Evolutionary conservation across 2,797 vertebrate genomes (phyloP).

Genomic region (Microctenopoma lineatum): DNA sequence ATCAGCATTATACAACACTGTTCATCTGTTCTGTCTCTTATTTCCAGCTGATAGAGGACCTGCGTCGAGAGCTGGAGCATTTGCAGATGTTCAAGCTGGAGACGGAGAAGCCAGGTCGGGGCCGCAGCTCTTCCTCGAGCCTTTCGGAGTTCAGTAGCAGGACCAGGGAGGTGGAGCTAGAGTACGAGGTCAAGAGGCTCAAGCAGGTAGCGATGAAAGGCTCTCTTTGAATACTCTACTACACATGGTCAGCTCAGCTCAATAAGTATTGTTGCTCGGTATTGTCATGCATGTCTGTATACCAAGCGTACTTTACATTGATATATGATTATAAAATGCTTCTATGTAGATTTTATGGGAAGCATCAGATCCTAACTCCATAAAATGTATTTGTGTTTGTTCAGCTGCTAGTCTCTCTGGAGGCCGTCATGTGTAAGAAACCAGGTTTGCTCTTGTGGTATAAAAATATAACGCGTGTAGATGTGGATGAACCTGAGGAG

Average conservation of each 20-base stretch:
- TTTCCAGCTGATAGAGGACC: constrained; percentile 92
- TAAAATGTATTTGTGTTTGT: background rate
- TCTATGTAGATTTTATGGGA: constrained; percentile 4
- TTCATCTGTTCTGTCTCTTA: constrained; percentile 11
- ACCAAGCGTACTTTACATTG: background rate
- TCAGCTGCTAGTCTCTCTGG: too few species aligned
- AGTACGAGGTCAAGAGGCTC: constrained; percentile 92
- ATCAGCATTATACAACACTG: constrained; percentile 32
- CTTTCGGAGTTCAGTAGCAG: constrained; percentile 89
- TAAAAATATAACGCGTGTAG: background rate
- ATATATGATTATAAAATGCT: background rate
- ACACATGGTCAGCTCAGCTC: background rate
- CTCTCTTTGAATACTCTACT: constrained; percentile 1
- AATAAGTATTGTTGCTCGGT: background rate
- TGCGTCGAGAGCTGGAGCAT: constrained; percentile 94
- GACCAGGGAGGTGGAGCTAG: constrained; percentile 92
- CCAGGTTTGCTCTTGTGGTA: background rate
- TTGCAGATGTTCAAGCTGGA: constrained; percentile 95
- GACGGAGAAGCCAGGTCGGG: constrained; percentile 86
- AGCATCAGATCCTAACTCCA: background rate
- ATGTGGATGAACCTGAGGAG: background rate
- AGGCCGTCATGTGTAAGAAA: too few species aligned
- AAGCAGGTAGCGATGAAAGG: constrained; percentile 87
- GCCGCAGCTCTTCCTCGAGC: constrained; percentile 85
- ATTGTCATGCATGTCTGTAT: background rate